Conservation (phyloP, 2,113 vertebrate species). For the Ophiodon elongatus region DNA sequence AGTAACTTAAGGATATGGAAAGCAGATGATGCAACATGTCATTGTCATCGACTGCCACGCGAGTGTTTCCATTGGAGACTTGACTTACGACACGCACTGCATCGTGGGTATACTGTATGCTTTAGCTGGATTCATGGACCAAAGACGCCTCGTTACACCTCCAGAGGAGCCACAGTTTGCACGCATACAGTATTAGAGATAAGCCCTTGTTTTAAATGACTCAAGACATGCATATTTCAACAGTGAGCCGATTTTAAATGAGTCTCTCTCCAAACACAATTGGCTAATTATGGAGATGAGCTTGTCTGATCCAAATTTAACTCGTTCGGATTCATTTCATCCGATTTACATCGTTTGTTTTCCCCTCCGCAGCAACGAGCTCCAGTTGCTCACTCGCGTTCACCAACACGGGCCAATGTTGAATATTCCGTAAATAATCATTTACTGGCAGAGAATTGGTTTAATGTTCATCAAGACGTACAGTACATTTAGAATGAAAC, state of each 20-base stretch:
- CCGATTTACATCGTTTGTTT: constrained; percentile 58
- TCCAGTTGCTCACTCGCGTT: constrained; percentile 41
- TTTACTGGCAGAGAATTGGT: constrained; percentile 36
- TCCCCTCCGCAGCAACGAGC: background rate
- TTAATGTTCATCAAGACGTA: constrained; percentile 64
- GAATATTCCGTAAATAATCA: constrained; percentile 54
- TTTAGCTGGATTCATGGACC: constrained; percentile 22
- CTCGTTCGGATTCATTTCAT: constrained; percentile 62
- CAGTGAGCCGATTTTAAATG: constrained; percentile 60
- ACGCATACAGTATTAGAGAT: constrained; percentile 46
- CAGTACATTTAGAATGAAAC: constrained; percentile 45
- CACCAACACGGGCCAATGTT: constrained; percentile 19
- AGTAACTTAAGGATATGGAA: background rate
- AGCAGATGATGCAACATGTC: background rate
- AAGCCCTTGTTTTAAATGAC: constrained; percentile 62
- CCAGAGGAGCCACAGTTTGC: constrained; percentile 10
- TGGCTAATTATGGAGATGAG: constrained; percentile 74
- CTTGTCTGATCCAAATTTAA: constrained; percentile 66
- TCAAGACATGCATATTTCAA: constrained; percentile 70
- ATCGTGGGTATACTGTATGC: background rate
- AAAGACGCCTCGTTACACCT: constrained; percentile 42
- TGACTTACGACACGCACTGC: background rate
- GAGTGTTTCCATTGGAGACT: background rate
- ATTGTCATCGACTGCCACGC: background rate
- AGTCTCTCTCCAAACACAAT: constrained; percentile 72